These are phyloP conservation scores for Danionella cerebrum DNA, from an alignment of 2,113 vertebrate genomes.

Conservation along the genomic window DNA sequence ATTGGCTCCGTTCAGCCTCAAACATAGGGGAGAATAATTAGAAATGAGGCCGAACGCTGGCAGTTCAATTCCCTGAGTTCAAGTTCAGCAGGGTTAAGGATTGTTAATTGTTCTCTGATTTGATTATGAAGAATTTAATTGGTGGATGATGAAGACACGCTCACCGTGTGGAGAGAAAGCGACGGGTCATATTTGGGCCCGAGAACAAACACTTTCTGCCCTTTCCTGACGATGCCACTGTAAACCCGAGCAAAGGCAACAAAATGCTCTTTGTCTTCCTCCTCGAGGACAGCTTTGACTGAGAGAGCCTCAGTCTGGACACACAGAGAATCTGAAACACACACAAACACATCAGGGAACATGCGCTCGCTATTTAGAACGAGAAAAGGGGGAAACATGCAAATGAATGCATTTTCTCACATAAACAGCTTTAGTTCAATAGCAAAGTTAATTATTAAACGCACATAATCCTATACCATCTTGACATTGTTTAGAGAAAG, in stretches of 20 bases:
- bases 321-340: conserved; percentile 39
- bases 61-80: not conserved
- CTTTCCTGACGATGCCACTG: conserved; percentile 75
- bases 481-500: too few relatives aligned
- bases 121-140: conserved; percentile 7
- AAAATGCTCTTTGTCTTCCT: conserved; percentile 68
- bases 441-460: too few relatives aligned
- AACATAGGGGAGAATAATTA: conserved; percentile 15
- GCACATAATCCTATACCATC: too few relatives aligned
- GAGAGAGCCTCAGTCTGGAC: conserved; percentile 44
- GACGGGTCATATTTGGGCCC: conserved; percentile 91
- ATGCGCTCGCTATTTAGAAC: too few relatives aligned
- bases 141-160: not conserved
- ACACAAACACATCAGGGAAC: not conserved
- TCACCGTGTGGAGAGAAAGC: conserved; percentile 70
- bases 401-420: too few relatives aligned
- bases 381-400: too few relatives aligned
- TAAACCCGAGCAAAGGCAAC: conserved; percentile 91
- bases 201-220: conserved; percentile 81
- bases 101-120: conserved; percentile 15
- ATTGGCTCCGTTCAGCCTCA: conserved; percentile 7
- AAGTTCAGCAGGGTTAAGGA: conserved; percentile 14
- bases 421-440: too few relatives aligned
- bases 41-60: not conserved
- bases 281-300: conserved; percentile 50